These are phyloP conservation scores for Sitophilus oryzae DNA, from an alignment of 1,140 invertebrate genomes.

Conservation along the genomic window DNA sequence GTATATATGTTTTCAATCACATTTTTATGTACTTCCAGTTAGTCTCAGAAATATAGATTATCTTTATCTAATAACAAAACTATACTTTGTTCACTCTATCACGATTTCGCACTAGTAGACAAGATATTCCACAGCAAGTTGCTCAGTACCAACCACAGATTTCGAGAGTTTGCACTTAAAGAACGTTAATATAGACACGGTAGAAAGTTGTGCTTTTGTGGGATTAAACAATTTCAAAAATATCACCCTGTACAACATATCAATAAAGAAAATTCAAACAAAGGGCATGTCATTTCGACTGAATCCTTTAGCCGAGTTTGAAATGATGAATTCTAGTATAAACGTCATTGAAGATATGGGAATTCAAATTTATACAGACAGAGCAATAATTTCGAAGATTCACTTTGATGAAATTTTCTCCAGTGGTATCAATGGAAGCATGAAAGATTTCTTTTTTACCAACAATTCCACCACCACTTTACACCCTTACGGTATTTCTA, in stretches of 20 bases:
- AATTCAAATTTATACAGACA: conserved; percentile 40
- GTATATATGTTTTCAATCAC: no score
- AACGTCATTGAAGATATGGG: conserved; percentile 42
- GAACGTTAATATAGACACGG: conserved; percentile 47
- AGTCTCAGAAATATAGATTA: no score
- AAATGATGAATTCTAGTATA: conserved; percentile 43
- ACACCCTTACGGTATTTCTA: conserved; percentile 40
- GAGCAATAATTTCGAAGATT: conserved; percentile 40
- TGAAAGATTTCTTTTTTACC: conserved; percentile 41
- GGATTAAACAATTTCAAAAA: conserved; percentile 44
- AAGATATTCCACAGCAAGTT: conserved; percentile 13
- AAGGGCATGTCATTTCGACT: conserved; percentile 44
- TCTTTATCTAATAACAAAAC: no score
- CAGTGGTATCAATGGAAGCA: conserved; percentile 45
- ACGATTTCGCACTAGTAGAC: no score
- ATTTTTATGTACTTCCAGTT: no score
- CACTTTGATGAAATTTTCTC: conserved; percentile 40
- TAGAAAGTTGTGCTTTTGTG: conserved; percentile 46
- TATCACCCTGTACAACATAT: conserved; percentile 48
- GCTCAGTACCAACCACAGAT: conserved; percentile 33
- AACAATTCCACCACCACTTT: conserved; percentile 45
- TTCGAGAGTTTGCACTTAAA: conserved; percentile 44
- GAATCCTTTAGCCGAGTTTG: conserved; percentile 32
- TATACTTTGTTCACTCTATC: no score
- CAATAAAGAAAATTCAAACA: conserved; percentile 42